phyloP scores from a whole-genome alignment of 2,888 invertebrate genomes.

The Erebia palarica region DNA sequence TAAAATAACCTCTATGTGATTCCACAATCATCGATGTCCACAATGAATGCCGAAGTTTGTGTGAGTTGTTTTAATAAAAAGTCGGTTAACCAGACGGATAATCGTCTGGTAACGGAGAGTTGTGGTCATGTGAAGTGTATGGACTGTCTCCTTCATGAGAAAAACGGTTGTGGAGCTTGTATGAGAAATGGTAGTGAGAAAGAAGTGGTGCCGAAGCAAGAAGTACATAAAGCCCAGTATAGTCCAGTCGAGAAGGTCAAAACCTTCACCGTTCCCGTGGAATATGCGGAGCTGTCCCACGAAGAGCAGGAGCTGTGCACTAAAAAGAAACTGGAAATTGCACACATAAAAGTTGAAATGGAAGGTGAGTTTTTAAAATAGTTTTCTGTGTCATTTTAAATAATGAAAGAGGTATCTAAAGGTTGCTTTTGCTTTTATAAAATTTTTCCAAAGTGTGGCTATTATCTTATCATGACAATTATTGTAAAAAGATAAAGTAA shows the following conservation, averaged over 20 bases:
- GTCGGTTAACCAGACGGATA: conserved; percentile 78
- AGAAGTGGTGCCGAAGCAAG: conserved; percentile 33
- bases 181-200: conserved; percentile 44
- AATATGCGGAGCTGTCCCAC: conserved; percentile 35
- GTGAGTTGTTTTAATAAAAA: conserved; percentile 83
- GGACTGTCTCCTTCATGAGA: conserved; percentile 86
- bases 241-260: conserved; percentile 22
- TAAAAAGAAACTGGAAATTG: conserved; percentile 66
- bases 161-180: conserved; percentile 84
- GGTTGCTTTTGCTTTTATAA: too few relatives aligned
- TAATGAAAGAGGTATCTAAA: too few relatives aligned
- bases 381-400: too few relatives aligned
- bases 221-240: conserved; percentile 8
- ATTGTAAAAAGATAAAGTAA: too few relatives aligned
- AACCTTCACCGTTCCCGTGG: conserved; percentile 26
- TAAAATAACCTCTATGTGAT: conserved; percentile 29
- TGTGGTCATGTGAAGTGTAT: conserved; percentile 91
- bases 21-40: conserved; percentile 39
- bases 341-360: conserved; percentile 67
- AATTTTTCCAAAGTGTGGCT: too few relatives aligned
- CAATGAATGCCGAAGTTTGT: conserved; percentile 77
- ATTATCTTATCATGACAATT: too few relatives aligned
- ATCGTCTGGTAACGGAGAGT: conserved; percentile 86
- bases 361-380: conserved; percentile 48
- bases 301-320: conserved; percentile 50